phyloP scores from a whole-genome alignment of 2,888 invertebrate genomes.

The Mythimna ferrago region DNA sequence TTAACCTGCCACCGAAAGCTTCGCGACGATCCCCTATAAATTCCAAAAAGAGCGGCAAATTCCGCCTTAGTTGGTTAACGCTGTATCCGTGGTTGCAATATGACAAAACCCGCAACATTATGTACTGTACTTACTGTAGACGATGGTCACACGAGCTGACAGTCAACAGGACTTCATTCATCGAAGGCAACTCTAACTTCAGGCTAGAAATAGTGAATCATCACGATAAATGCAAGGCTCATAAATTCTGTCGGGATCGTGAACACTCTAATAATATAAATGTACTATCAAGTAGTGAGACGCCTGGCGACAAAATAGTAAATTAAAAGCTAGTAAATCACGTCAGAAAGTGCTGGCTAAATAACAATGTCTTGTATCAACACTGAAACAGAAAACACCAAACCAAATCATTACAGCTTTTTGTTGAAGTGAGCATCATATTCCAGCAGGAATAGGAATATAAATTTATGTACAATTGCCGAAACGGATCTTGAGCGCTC shows the following conservation, averaged over 20 bases:
- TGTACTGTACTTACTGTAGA: constrained; percentile 94
- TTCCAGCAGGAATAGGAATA: background rate
- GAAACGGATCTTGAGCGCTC: no score
- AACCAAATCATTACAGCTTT: background rate
- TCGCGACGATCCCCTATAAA: constrained; percentile 63
- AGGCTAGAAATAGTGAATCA: constrained; percentile 95
- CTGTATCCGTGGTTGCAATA: constrained; percentile 94
- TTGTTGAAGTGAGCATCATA: background rate
- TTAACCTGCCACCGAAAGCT: constrained; percentile 67
- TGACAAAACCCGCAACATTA: constrained; percentile 92
- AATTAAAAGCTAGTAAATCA: constrained; percentile 40
- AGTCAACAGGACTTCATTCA: constrained; percentile 94
- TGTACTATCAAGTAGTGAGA: constrained; percentile 39
- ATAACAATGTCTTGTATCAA: constrained; percentile 1
- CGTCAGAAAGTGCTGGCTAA: constrained; percentile 14
- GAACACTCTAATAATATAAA: constrained; percentile 74
- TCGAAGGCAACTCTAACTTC: constrained; percentile 95
- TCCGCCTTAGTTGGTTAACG: constrained; percentile 92
- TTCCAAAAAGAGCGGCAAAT: constrained; percentile 92
- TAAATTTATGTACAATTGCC: background rate
- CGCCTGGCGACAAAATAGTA: constrained; percentile 32
- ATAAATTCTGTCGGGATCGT: constrained; percentile 92
- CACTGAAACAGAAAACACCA: constrained; percentile 9
- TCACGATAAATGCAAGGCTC: constrained; percentile 95
- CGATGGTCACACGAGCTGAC: constrained; percentile 92